Evolutionary conservation across 1,140 invertebrate species (phyloP).

Genomic region (Hylaeus volcanicus): DNA sequence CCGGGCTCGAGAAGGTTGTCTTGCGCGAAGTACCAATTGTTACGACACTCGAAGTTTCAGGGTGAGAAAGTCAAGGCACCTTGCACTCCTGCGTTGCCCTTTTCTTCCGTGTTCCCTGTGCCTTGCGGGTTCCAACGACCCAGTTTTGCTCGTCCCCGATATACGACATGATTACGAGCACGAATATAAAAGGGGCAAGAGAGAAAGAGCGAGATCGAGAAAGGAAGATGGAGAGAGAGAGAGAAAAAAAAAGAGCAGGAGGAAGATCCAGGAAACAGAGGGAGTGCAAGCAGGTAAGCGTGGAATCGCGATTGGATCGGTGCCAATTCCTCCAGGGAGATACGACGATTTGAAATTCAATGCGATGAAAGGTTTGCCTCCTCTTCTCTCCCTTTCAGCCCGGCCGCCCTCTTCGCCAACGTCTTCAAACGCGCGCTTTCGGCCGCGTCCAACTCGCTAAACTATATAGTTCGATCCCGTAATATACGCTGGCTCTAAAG

Average conservation of each 20-base stretch:
- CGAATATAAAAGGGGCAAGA: slow-evolving; percentile 12
- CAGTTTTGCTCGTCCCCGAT: slow-evolving; percentile 55
- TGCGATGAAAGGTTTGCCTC: slow-evolving; percentile 57
- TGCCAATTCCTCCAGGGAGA: slow-evolving; percentile 63
- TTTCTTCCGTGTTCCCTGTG: neutral
- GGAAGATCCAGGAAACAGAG: slow-evolving; percentile 45
- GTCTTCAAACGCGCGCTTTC: slow-evolving; percentile 39
- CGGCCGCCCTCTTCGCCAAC: neutral
- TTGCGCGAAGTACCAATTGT: slow-evolving; percentile 51
- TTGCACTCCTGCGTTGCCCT: slow-evolving; percentile 19
- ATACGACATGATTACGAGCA: slow-evolving; percentile 32
- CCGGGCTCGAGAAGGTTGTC: slow-evolving; percentile 4
- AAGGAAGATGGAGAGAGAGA: neutral
- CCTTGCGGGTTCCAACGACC: slow-evolving; percentile 47
- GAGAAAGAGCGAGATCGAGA: neutral
- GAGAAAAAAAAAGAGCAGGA: slow-evolving; percentile 42
- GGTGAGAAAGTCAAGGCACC: slow-evolving; percentile 71
- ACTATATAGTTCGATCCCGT: slow-evolving; percentile 60
- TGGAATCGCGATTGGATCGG: slow-evolving; percentile 68
- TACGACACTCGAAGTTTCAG: slow-evolving; percentile 42
- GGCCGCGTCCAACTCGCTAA: slow-evolving; percentile 57
- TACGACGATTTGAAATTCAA: slow-evolving; percentile 66
- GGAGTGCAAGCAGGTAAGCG: slow-evolving; percentile 63
- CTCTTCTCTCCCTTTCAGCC: slow-evolving; percentile 26
- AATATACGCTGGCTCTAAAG: slow-evolving; percentile 56